These are phyloP conservation scores for Syrrhaptes paradoxus DNA, from an alignment of 2,113 vertebrate genomes.

Conservation along the genomic window DNA sequence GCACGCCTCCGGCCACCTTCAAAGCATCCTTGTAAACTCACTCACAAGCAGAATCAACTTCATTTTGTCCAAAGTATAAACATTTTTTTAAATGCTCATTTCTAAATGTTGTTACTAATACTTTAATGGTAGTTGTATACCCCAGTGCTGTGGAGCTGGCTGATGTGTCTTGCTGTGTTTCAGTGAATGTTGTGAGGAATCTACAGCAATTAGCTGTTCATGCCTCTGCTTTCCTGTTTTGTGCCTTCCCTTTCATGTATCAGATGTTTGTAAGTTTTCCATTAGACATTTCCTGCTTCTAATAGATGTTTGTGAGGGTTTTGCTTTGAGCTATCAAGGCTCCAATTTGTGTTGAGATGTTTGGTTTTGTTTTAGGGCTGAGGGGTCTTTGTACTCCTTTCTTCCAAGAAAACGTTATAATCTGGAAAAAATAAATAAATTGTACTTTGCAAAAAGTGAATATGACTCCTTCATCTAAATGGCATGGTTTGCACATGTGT, in stretches of 20 bases:
- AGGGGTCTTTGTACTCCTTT: slow-evolving; percentile 55
- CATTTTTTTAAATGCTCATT: background rate
- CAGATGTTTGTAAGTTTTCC: slow-evolving; percentile 77
- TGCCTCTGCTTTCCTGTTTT: slow-evolving; percentile 73
- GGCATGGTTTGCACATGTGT: slow-evolving; percentile 51
- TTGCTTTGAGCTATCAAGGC: slow-evolving; percentile 71
- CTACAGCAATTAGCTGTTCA: slow-evolving; percentile 72
- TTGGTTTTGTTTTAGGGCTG: slow-evolving; percentile 63
- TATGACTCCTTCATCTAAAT: slow-evolving; percentile 35
- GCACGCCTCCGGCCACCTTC: slow-evolving; percentile 7
- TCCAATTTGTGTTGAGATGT: slow-evolving; percentile 67
- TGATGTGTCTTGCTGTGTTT: slow-evolving; percentile 65
- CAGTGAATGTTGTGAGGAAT: slow-evolving; percentile 50
- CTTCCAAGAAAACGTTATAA: slow-evolving; percentile 53
- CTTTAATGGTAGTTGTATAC: slow-evolving; percentile 43
- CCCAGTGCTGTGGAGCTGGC: background rate
- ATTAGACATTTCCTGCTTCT: slow-evolving; percentile 76
- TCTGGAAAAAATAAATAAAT: slow-evolving; percentile 64
- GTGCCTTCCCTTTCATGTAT: slow-evolving; percentile 74
- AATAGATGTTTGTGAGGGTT: slow-evolving; percentile 70
- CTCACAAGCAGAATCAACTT: background rate
- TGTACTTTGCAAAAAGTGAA: slow-evolving; percentile 48
- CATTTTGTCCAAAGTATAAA: background rate
- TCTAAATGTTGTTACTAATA: background rate
- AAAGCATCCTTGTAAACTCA: slow-evolving; percentile 29